Evolutionary conservation across 64 coral and sea anemone species (phyloP).

Genomic region (Anthopleura sola): DNA sequence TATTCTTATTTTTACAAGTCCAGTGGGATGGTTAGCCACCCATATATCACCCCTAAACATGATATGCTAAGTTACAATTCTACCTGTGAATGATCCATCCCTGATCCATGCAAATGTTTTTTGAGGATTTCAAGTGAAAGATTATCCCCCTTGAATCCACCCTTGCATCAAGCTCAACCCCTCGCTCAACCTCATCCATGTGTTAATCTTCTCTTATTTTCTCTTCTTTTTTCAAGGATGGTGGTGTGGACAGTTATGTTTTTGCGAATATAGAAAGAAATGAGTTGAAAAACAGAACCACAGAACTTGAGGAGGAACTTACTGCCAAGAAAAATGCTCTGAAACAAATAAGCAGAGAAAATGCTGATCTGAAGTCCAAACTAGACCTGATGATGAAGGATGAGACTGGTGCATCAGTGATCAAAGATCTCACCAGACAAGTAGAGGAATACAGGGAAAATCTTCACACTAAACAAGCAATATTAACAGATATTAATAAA

Average conservation of each 20-base stretch:
- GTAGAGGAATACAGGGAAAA: slow-evolving; percentile 92
- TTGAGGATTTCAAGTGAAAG: no score
- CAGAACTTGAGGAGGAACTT: slow-evolving; percentile 89
- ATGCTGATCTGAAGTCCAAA: slow-evolving; percentile 77
- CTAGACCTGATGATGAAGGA: slow-evolving; percentile 75
- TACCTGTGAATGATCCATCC: no score
- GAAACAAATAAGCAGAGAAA: slow-evolving; percentile 95
- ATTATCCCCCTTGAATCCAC: no score
- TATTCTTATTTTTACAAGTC: no score
- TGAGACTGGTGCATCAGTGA: slow-evolving; percentile 57
- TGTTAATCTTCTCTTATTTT: background rate
- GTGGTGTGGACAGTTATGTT: slow-evolving; percentile 79
- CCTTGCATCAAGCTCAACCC: no score
- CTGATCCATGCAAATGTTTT: no score
- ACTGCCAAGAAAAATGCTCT: slow-evolving; percentile 81
- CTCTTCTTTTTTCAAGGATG: slow-evolving; percentile 62
- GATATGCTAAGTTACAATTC: no score
- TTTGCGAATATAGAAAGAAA: slow-evolving; percentile 97
- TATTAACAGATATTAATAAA: slow-evolving; percentile 86
- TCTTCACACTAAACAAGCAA: slow-evolving; percentile 67
- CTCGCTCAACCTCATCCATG: no score
- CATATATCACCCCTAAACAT: no score
- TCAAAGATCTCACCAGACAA: slow-evolving; percentile 66
- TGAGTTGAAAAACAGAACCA: slow-evolving; percentile 79
- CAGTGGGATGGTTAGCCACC: no score